A percentile compares a stretch with the other conserved stretches of the same genome.
Evolutionary conservation across 2,113 vertebrate species (phyloP).

Genomic region (Etheostoma spectabile): DNA sequence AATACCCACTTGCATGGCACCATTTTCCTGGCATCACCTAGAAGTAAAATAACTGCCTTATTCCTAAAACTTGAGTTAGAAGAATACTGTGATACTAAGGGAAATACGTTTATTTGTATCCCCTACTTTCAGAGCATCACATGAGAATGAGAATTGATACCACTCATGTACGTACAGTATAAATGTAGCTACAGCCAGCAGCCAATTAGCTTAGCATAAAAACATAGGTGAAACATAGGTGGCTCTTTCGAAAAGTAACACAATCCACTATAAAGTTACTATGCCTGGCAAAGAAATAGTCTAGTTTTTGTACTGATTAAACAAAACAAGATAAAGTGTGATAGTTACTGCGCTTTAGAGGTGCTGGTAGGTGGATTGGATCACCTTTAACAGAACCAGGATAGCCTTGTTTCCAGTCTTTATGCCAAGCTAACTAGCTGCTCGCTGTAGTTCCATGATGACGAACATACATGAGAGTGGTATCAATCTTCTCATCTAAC

Average conservation of each 20-base stretch:
- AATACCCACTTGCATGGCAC: no score
- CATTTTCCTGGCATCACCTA: background rate
- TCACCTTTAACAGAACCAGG: no score
- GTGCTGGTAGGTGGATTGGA: background rate
- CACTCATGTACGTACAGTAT: background rate
- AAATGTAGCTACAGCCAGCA: background rate
- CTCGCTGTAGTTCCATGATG: background rate
- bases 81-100: background rate
- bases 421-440: background rate
- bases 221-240: background rate
- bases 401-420: background rate
- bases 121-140: background rate
- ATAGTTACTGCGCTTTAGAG: background rate
- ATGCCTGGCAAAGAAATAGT: no score
- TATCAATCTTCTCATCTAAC: no score
- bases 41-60: background rate
- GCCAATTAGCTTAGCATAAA: background rate
- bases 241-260: no score
- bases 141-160: background rate
- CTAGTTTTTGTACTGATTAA: background rate
- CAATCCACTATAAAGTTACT: no score
- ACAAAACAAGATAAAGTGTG: background rate
- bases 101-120: background rate
- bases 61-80: background rate
- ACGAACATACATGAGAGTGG: background rate